A percentile compares a stretch with the other conserved stretches of the same genome.
Evolutionary conservation across 2,113 vertebrate genomes (phyloP).

Genomic region (Echinops telfairi): DNA sequence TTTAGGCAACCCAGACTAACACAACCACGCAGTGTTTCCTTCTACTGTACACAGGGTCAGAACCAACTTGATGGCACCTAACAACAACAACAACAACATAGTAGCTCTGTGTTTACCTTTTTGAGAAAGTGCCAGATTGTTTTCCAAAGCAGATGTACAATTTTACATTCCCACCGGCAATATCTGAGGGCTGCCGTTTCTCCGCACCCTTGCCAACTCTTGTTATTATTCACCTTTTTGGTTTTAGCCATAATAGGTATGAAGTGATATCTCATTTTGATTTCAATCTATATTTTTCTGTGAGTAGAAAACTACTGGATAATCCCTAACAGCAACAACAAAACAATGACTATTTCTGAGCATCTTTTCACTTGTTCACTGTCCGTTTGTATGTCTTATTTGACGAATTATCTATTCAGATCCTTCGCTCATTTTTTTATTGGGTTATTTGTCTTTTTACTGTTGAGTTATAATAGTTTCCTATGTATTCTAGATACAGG

Average conservation of each 20-base stretch:
- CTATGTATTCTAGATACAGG: slow-evolving; percentile 17
- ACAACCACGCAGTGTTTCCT: too few species aligned
- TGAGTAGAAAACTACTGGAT: too few species aligned
- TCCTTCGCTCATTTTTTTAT: slow-evolving; percentile 49
- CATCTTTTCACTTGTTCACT: slow-evolving; percentile 3
- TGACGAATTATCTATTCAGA: not conserved
- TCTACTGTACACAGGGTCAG: too few species aligned
- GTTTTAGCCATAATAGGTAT: too few species aligned
- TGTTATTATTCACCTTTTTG: too few species aligned
- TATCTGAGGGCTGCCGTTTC: too few species aligned
- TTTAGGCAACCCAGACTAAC: too few species aligned
- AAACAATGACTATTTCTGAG: not conserved
- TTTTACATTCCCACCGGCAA: slow-evolving; percentile 13
- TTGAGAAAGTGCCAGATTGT: not conserved
- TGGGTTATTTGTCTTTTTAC: not conserved
- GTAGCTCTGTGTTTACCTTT: slow-evolving; percentile 7
- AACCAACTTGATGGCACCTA: too few species aligned
- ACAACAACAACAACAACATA: not conserved
- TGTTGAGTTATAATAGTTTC: slow-evolving; percentile 25
- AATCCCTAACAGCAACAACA: too few species aligned
- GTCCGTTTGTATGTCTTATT: slow-evolving; percentile 3
- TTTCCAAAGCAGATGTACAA: slow-evolving; percentile 27
- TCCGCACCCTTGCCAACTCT: too few species aligned
- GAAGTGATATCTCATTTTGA: too few species aligned
- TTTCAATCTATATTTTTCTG: too few species aligned